Evolutionary conservation across 2,113 vertebrate species (phyloP).

Genomic region (Patagioenas fasciata): DNA sequence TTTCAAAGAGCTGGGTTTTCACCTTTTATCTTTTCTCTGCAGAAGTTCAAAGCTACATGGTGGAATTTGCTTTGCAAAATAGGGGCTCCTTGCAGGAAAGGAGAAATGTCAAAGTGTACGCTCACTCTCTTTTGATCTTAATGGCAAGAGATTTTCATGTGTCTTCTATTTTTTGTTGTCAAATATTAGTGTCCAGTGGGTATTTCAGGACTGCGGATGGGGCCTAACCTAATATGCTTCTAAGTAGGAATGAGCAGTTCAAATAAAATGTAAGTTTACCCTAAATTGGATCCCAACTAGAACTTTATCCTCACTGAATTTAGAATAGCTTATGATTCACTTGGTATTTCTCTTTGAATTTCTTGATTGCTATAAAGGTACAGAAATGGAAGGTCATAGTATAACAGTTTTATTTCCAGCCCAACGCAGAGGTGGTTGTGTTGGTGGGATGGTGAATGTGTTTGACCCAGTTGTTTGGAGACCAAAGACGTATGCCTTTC

Average conservation of each 20-base stretch:
- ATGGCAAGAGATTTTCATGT: slow-evolving; percentile 34
- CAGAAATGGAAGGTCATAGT: background rate
- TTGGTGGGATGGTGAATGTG: background rate
- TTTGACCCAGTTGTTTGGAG: background rate
- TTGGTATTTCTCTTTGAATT: slow-evolving; percentile 19
- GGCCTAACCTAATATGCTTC: background rate
- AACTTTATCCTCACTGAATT: background rate
- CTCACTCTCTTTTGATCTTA: slow-evolving; percentile 23
- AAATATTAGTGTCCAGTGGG: slow-evolving; percentile 18
- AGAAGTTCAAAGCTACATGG: background rate
- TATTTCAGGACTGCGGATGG: background rate
- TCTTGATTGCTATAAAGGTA: background rate
- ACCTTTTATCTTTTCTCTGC: slow-evolving; percentile 3
- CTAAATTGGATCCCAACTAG: slow-evolving; percentile 15
- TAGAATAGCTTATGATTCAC: background rate
- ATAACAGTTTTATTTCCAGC: background rate
- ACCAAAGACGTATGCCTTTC: background rate
- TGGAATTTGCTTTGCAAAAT: slow-evolving; percentile 57
- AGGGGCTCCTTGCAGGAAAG: background rate
- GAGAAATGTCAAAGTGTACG: slow-evolving; percentile 45
- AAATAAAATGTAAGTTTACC: slow-evolving; percentile 16
- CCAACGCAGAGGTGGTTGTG: background rate
- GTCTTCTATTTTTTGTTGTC: slow-evolving; percentile 1
- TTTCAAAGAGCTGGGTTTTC: background rate
- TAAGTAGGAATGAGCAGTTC: background rate